Evolutionary conservation across 2,888 invertebrate species (phyloP), one percentile per base, ranked within the genome.

Genomic region (Parnassius orleans): DNA sequence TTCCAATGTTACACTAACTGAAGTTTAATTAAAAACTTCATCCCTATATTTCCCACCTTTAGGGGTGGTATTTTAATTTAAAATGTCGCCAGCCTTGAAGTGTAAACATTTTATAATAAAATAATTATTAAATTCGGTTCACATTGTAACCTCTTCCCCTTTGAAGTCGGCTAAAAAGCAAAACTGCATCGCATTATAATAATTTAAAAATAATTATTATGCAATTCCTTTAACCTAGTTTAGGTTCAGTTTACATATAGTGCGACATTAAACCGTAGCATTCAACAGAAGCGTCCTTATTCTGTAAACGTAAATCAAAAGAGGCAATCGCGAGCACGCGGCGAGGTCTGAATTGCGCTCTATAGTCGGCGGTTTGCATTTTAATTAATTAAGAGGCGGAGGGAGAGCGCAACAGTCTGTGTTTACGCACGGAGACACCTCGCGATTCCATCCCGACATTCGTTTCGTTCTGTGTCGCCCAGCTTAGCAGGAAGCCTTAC

Each of bases 341-440:
- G 66, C 61, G 64, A 65, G 65, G n/a, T 14, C 58, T 63, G 62
- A 63, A 79, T 79, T 81, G 79, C 74, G 78, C 77, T 78, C 77
- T 78, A 81, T 79, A 84, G 83, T 82, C 80, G 74, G 79, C 71
- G 84, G 84, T 85, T 86, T 84, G 84, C 85, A 84, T 88, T 90
- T 87, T 87, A 90, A 90, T 90, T 88, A 87, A 90, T 90, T 90
- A 87, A 84, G 78, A 79, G 77, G 67, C 71, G 74, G 72, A 66
- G 69, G 71, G 72, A 68, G 70, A 66, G 78, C 77, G 81, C 81
- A 82, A 84, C 83, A 83, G 83, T 78, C 84, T 73, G 79, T 84
- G 79, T 85, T 86, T 86, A 86, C 86, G 83, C 83, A 84, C 78
- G 72, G 79, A 78, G 83, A 87, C 86, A 86, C 84, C 83, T 84